A percentile compares a stretch with the other conserved stretches of the same genome.
These are phyloP conservation scores for Sebastiscus albofasciatus DNA, from an alignment of 2,797 vertebrate genomes.

Conservation along the genomic window DNA sequence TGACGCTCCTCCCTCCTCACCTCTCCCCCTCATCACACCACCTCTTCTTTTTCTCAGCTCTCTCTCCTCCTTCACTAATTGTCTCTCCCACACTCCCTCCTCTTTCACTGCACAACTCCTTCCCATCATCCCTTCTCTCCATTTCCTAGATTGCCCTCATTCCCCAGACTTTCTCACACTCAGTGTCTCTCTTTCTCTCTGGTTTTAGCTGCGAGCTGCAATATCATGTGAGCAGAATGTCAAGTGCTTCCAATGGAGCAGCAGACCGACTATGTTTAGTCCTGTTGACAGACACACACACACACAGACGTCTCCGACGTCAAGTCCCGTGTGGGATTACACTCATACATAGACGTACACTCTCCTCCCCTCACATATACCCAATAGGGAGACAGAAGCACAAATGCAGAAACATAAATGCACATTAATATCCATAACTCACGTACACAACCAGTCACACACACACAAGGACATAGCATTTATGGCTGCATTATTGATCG, in stretches of 20 bases:
- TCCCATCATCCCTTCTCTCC: conserved; percentile 9
- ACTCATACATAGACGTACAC: not conserved
- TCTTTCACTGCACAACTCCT: conserved; percentile 16
- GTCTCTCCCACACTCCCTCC: conserved; percentile 12
- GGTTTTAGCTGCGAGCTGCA: conserved; percentile 60
- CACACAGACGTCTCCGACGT: not conserved
- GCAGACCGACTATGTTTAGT: conserved; percentile 46
- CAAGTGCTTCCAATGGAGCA: conserved; percentile 47
- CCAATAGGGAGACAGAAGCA: not conserved
- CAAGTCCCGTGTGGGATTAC: conserved; percentile 1
- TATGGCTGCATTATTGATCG: not conserved
- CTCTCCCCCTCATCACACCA: conserved; percentile 24
- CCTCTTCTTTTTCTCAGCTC: conserved; percentile 16
- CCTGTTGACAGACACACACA: conserved; percentile 27
- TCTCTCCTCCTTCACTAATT: conserved; percentile 10
- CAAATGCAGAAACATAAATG: conserved; percentile 5
- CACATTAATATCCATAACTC: not conserved
- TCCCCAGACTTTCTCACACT: conserved; percentile 18
- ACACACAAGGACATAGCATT: not conserved
- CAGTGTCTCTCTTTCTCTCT: conserved; percentile 8
- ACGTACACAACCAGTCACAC: not conserved
- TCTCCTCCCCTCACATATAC: not conserved
- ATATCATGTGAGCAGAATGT: conserved; percentile 75
- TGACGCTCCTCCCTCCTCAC: conserved; percentile 30
- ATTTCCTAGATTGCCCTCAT: not conserved